Evolutionary conservation across 2,888 invertebrate species (phyloP), one percentile per base, ranked within the genome.

Genomic region (Andrena haemorrhoa): DNA sequence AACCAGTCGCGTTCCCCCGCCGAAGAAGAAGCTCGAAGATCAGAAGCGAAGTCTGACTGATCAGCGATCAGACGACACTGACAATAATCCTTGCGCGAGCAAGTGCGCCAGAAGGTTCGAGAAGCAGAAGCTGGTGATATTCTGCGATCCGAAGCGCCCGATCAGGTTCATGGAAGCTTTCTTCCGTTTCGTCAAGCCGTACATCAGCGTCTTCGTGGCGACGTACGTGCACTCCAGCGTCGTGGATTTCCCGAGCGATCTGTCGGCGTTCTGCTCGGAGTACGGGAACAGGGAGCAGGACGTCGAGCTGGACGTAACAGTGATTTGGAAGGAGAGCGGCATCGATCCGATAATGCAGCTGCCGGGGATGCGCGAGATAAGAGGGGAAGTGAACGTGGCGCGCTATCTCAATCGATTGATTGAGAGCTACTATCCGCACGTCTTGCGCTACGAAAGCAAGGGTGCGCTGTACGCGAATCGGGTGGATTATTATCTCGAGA

Each of bases 401-500:
- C 89, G 94, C 8, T 94, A 92, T 75, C 82, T 94, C 0, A 92
- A 92, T 89, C 93, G 94, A 8, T 58, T 93, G 7, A 86, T 94
- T 2, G 93, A 94, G 77, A 79, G 82, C 6, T 86, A 29, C 23
- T 79, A 86, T 49, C 86, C 89, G 0, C 76, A 88, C n/a, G 31
- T 92, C 23, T 80, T 93, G 41, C 89, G 84, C 16, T 93, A 94
- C 66, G 94, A 94, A 82, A 90, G 86, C 51, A 86, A 84, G 5
- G 92, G 92, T 1, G 79, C 86, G 0, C 31, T 82, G 23, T 93
- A 92, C 12, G 92, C 93, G 0, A 89, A 86, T 86, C 78, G 90
- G 81, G 87, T 94, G 49, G 94, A 94, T 80, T 51, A 68, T 10
- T 76, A 89, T 77, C 86, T 94, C 29, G 91, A 92, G 7, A 85